phyloP scores from a whole-genome alignment of 2,113 vertebrate genomes.

The Chrysemys picta region DNA sequence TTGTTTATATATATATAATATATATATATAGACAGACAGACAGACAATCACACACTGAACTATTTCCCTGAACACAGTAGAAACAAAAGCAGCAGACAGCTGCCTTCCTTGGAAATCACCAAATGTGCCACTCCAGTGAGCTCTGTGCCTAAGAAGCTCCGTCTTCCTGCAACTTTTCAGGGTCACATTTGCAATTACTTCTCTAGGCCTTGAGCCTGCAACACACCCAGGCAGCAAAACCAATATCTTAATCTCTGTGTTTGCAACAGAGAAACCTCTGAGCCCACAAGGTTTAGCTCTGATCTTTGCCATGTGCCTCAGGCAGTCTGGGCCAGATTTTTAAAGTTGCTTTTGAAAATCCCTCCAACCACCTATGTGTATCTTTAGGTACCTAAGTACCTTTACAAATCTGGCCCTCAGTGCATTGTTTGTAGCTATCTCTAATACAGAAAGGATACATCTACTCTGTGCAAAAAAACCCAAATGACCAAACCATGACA shows the following conservation, averaged over 20 bases:
- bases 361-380: not conserved
- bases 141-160: not conserved
- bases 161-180: not conserved
- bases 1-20: rapidly evolving
- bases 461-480: not conserved
- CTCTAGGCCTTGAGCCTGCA: not conserved
- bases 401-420: not conserved
- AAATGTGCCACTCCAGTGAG: not conserved
- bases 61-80: rapidly evolving
- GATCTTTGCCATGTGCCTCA: not conserved
- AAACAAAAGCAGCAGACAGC: not conserved
- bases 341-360: not conserved
- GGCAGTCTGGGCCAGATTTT: not conserved
- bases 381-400: not conserved
- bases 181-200: not conserved
- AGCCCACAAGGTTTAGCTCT: not conserved
- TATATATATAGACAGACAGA: no score
- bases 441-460: not conserved
- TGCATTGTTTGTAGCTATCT: rapidly evolving
- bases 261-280: not conserved
- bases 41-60: rapidly evolving
- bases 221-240: not conserved
- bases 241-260: not conserved
- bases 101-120: not conserved
- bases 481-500: not conserved